Base-by-base conservation (phyloP, 53 echinoderm and acorn worm species). In the Holothuria leucospilota region DNA sequence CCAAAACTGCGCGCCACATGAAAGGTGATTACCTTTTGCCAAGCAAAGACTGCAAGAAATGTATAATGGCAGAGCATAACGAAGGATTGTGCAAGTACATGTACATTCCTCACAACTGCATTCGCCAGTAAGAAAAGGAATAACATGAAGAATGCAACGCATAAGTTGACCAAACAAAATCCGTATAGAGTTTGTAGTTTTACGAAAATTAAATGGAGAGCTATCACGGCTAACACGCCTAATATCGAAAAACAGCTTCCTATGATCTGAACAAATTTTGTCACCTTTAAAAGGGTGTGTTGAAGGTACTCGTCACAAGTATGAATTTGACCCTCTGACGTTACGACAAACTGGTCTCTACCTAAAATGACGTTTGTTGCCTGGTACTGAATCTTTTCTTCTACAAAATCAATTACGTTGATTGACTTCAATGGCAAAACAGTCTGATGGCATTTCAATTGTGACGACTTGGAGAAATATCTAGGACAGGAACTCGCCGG, bases 1-100 rank as follows among this genome's bases (percentile, higher is more conserved):
- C 63, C 59, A 74, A 90, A 90, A 23, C 74, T 85, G 42, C 80
- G 61, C 42, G 80, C 74, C 18, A 90, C 72, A 29, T 90, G 79
- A 62, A 68, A 65, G 1, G 86, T 64, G 21, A 90, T 90, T n/a
- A 39, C 69, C 23, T 75, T 66, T 86, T 84, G 84, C 90, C 90
- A 90, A 6, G 90, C 77, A 56, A 86, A 86, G 0, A 84, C 71
- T 52, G 90, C 66, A 29, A 90, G 16, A 85, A 84, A 82, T 26
- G 79, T 20, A 69, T 86, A 90, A 51, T 90, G 90, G 20, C 85
- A 64, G 51, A 81, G 40, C 30, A 82, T 29, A 13, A 68, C 82
- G 46, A 80, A 39, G 42, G 80, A 51, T 11, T 16, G 59, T 23
- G 68, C 68, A 2, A 85, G 69, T 34, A 25, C 20, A 11, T 67